phyloP scores from a whole-genome alignment of 2,797 vertebrate genomes.

The Brachyalestes nurse region DNA sequence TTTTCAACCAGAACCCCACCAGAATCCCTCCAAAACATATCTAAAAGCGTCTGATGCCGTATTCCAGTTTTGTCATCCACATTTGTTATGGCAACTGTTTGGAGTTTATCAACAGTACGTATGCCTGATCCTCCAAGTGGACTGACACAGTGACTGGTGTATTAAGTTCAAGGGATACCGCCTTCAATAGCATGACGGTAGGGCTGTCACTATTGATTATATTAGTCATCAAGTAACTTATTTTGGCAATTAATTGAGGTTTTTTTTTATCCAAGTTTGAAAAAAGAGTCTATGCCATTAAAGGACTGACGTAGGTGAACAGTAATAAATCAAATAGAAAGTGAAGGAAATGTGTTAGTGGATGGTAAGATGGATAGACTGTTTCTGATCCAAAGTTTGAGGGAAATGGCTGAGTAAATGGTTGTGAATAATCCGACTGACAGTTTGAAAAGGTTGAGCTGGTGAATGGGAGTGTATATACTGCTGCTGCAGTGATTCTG shows the following conservation, averaged over 20 bases:
- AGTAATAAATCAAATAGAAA: too few species aligned
- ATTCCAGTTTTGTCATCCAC: conserved; percentile 14
- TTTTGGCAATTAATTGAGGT: too few species aligned
- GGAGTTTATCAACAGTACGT: conserved; percentile 35
- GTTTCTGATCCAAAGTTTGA: too few species aligned
- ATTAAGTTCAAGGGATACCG: conserved; percentile 24
- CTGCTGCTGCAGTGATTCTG: too few species aligned
- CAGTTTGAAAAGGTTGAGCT: too few species aligned
- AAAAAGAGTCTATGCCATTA: background rate
- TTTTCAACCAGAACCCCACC: conserved; percentile 26
- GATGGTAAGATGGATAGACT: too few species aligned
- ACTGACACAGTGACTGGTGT: conserved; percentile 29
- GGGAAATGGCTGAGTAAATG: too few species aligned
- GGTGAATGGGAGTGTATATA: too few species aligned
- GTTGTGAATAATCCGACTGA: too few species aligned
- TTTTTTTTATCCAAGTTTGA: too few species aligned
- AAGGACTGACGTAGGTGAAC: too few species aligned
- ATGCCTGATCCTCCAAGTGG: conserved; percentile 11
- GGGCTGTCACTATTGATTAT: background rate
- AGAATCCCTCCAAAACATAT: conserved; percentile 20
- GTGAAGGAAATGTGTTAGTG: too few species aligned
- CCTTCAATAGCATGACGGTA: background rate
- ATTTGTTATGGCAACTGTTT: conserved; percentile 25
- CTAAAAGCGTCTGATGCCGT: background rate
- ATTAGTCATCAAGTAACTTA: background rate